Evolutionary conservation across 2,113 vertebrate species (phyloP), one percentile per base, ranked within the genome.

Genomic region (Sciurus niger): DNA sequence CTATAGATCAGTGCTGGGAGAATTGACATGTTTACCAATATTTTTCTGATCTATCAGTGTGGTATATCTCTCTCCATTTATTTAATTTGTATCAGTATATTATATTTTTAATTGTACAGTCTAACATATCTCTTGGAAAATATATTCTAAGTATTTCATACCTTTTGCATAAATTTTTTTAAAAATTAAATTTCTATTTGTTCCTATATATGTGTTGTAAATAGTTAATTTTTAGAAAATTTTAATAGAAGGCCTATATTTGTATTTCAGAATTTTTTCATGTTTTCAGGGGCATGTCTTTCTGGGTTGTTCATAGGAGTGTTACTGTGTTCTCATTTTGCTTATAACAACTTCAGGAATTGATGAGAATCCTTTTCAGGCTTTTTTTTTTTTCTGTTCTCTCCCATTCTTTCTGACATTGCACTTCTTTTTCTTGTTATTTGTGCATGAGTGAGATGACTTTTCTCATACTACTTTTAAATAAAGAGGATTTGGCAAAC

Each of bases 301-400:
- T 67, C 14, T 80, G 22, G 25, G 9, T 72, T 83, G 32, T 83
- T 60, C 87, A 9, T 77, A 48, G 58, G 14, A 86, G 1, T 82
- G 30, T 94, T 89, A 63, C 30, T 85, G 51, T 70, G 63, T 55
- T 73, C 22, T 80, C 12, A 34, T 43, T 94, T 96, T 89, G 84
- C 63, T 80, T 80, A 30, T 1, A 67, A 80, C 89, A 94, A 72
- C 80, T 76, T 85, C 43, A 70, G 24, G 30, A 93, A 65, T 88
- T 78, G 40, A 90, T 80, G 53, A 63, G 40, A 88, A 53, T 84
- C 24, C 5, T 55, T 43, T 92, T 73, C 24, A 89, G 78, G 32
- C 9, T 9, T 88, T 88, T 55, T 55, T 18, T n/a, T 67, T 89
- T 46, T 84, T 94, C 34, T 94, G 8, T 43, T 22, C 18, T 65